Evolutionary conservation across 2,888 invertebrate genomes (phyloP), one percentile per base, ranked within the genome.

Genomic region (Drosophila leonis): DNA sequence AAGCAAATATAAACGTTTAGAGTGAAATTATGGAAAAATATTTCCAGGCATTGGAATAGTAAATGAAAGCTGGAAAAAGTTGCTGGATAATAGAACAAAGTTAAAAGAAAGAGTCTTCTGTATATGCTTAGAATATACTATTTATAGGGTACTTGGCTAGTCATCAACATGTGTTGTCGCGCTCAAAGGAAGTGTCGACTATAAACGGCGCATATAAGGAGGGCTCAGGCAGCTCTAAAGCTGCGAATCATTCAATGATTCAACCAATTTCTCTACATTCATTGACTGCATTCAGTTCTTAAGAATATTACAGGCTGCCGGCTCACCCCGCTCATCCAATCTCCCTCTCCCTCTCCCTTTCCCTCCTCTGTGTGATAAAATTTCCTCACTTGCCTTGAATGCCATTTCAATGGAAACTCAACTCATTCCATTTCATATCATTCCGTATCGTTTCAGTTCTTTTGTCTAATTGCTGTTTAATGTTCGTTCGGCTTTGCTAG

Each of bases 191-290:
- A 29, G 49, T 33, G 39, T 2, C 18, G 18, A 24, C 39, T 49
- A 10, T 5, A 51, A 44, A n/a, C 65, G 13, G 46, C 5, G 27
- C 46, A 27, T 37, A 13, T 18, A 48, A 49, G 49, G 49, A 49
- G 48, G 10, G 27, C 15, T 37, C 29, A 20, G 35, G 29, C 48
- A 31, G 29, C 15, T 59, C 37, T 6, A 39, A 66, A 66, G 48
- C 66, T 48, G 29, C 48, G 55, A 57, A 52, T 63, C 70, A 71
- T 70, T 70, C 39, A 63, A 66, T 66, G 68, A 68, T 49, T 51
- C 67, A 67, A 39, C 56, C 49, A 57, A 67, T 54, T 54, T 69
- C 41, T 29, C 46, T 24, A 46, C 54, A 52, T 52, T 52, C 69
- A 68, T 68, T 68, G 68, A 68, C 51, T 57, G 42, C 48, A 20